A percentile compares a stretch with the other conserved stretches of the same genome.
Conservation (phyloP, 1,140 invertebrate species). For the Hylyphantes graminicola region DNA sequence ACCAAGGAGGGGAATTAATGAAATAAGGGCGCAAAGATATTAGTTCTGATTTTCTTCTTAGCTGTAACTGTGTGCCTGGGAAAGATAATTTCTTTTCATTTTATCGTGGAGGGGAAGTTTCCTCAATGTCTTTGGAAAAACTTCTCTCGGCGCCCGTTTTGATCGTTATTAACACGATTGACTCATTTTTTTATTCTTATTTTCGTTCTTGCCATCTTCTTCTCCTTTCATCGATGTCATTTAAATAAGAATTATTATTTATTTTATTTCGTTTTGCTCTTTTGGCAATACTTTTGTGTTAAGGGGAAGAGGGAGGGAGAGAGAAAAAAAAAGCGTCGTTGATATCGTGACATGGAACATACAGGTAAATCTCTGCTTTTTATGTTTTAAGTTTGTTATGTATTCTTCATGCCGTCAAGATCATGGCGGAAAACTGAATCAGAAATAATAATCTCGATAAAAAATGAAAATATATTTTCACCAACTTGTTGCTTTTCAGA, state of each 20-base stretch:
- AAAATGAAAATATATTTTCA: no score
- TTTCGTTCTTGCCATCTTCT: conserved; percentile 1
- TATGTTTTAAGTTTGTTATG: neutral
- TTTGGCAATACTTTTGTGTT: neutral
- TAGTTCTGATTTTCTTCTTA: conserved; percentile 23
- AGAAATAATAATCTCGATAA: no score
- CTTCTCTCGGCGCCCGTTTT: neutral
- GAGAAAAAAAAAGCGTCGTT: neutral
- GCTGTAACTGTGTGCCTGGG: neutral
- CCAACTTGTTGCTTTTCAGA: no score
- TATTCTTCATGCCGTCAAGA: no score
- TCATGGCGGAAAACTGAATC: no score
- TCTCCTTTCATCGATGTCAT: conserved; percentile 12
- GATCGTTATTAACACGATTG: neutral
- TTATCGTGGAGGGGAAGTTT: neutral
- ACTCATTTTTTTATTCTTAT: conserved; percentile 6
- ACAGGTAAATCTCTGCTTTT: neutral
- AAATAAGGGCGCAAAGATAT: conserved; percentile 24
- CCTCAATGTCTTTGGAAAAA: conserved; percentile 8
- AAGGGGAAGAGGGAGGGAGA: neutral
- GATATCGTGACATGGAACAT: conserved; percentile 7
- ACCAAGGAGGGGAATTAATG: conserved; percentile 25
- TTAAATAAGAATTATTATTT: conserved; percentile 8
- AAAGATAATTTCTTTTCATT: conserved; percentile 24
- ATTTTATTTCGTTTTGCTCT: neutral